phyloP scores from a whole-genome alignment of 92 coral and sea anemone species.

The Virgularia gustaviana region DNA sequence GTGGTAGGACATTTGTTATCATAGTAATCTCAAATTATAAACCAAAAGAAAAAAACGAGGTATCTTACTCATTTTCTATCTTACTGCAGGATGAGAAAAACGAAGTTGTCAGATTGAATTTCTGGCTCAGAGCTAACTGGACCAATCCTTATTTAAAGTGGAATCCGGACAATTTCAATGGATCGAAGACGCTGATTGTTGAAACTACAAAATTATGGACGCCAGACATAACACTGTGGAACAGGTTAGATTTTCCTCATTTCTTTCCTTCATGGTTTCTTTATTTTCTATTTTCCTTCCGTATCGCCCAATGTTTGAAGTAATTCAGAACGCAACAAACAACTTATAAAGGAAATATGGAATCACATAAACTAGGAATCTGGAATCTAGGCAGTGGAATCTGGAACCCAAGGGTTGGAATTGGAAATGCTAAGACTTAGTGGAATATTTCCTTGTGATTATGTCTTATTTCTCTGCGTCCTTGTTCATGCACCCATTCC shows the following conservation, averaged over 20 bases:
- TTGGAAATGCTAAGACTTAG: no score
- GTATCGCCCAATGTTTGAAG: no score
- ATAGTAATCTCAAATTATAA: no score
- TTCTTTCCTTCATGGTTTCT: neutral
- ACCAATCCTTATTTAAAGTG: slow-evolving; percentile 5
- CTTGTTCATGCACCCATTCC: neutral
- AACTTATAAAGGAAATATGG: no score
- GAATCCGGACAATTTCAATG: slow-evolving; percentile 10
- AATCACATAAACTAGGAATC: no score
- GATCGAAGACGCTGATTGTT: neutral
- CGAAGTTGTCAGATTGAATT: neutral
- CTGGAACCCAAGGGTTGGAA: no score
- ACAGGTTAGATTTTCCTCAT: neutral
- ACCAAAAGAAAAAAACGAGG: no score
- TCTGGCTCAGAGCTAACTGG: slow-evolving; percentile 25
- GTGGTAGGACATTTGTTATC: no score
- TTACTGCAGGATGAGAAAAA: slow-evolving; percentile 10
- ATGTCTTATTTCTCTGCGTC: neutral
- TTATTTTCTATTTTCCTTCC: neutral
- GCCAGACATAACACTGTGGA: slow-evolving; percentile 27
- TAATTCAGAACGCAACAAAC: no score
- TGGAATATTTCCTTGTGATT: no score
- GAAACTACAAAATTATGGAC: slow-evolving; percentile 11
- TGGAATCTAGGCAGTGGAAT: no score
- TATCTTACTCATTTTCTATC: no score